A percentile compares a stretch with the other conserved stretches of the same genome.
Evolutionary conservation across 2,113 vertebrate genomes (phyloP).

Genomic region (Peromyscus leucopus): DNA sequence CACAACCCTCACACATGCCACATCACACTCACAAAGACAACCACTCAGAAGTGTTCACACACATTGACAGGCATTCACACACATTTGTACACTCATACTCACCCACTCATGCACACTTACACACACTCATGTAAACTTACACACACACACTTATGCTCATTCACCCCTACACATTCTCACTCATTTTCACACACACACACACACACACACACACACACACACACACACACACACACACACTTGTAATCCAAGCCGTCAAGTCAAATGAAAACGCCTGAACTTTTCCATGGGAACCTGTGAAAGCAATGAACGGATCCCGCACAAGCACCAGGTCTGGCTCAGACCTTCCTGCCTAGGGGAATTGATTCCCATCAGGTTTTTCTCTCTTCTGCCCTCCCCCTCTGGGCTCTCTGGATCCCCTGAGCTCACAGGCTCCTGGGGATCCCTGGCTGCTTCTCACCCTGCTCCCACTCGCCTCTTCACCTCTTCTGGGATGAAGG

Average conservation of each 20-base stretch:
- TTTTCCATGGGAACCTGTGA: conserved; percentile 71
- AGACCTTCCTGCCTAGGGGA: conserved; percentile 65
- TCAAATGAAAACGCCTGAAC: conserved; percentile 60
- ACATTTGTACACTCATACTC: not conserved
- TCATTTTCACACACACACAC: not conserved
- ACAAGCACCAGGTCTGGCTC: conserved; percentile 73
- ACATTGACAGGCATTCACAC: no score
- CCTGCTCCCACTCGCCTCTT: not conserved
- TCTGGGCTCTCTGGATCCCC: not conserved
- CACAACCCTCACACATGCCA: not conserved
- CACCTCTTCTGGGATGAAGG: conserved; percentile 73
- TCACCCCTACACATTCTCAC: not conserved
- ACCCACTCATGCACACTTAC: not conserved
- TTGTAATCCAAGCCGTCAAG: conserved; percentile 29
- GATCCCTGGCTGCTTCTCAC: conserved; percentile 31
- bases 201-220: not conserved
- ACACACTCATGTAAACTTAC: not conserved
- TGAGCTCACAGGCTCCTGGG: not conserved
- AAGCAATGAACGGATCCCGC: conserved; percentile 61
- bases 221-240: not conserved
- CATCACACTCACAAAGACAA: not conserved
- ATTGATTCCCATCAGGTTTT: conserved; percentile 54
- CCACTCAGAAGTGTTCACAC: not conserved
- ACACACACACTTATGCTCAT: not conserved
- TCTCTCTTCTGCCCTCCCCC: not conserved